Percentiles rank a stretch among this genome's conserved stretches.
phyloP scores from a whole-genome alignment of 1,140 invertebrate species.

The Bathynomus jamesi region DNA sequence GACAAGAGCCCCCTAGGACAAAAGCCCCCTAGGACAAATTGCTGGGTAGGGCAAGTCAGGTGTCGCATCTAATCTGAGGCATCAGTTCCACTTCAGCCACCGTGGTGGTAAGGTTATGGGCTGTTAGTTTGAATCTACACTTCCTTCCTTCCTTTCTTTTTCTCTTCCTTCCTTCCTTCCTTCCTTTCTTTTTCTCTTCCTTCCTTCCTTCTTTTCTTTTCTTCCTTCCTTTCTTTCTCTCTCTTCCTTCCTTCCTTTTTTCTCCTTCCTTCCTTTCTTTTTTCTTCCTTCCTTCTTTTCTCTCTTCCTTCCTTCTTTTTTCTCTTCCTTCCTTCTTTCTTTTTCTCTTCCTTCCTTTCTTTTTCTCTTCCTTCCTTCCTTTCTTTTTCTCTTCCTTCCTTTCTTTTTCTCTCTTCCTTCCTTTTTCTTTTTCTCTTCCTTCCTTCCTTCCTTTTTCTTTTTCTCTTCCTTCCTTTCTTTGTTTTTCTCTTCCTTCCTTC shows the following conservation, averaged over 20 bases:
- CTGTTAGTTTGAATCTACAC: too few relatives aligned
- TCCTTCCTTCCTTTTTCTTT: not conserved
- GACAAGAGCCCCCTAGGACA: too few relatives aligned
- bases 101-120: too few relatives aligned
- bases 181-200: not conserved
- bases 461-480: not conserved
- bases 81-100: too few relatives aligned
- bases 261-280: not conserved
- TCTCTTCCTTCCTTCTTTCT: not conserved
- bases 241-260: not conserved
- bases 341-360: not conserved
- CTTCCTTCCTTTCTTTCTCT: not conserved
- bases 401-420: not conserved
- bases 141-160: not conserved
- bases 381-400: not conserved
- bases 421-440: not conserved
- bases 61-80: too few relatives aligned
- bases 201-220: not conserved
- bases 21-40: too few relatives aligned
- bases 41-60: too few relatives aligned
- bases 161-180: not conserved
- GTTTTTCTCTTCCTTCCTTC: not conserved
- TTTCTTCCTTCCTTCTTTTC: not conserved
- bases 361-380: not conserved
- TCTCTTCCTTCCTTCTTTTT: not conserved